A percentile compares a stretch with the other conserved stretches of the same genome.
These are phyloP conservation scores for Phyllotreta striolata DNA, from an alignment of 2,888 invertebrate species.

Conservation along the genomic window DNA sequence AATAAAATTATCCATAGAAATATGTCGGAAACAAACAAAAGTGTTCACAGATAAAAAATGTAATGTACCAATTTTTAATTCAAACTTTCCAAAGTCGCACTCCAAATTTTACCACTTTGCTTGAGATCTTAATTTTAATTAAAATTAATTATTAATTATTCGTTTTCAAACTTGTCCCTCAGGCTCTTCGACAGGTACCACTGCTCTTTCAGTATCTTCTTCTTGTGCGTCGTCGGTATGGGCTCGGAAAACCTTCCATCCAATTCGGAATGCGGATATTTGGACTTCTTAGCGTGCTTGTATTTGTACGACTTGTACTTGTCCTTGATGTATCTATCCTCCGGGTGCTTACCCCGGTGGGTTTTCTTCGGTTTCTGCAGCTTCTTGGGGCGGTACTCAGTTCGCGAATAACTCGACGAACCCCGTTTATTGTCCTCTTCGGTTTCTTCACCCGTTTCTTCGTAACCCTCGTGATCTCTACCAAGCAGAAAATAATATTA, in stretches of 20 bases:
- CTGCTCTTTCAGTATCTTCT: slow-evolving; percentile 51
- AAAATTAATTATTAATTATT: neutral
- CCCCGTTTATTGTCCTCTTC: slow-evolving; percentile 46
- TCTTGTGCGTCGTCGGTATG: slow-evolving; percentile 50
- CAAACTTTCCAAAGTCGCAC: too few species aligned
- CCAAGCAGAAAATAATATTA: slow-evolving; percentile 3
- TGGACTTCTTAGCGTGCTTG: slow-evolving; percentile 38
- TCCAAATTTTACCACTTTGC: too few species aligned
- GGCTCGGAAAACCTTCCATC: slow-evolving; percentile 49
- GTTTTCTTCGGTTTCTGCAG: slow-evolving; percentile 33
- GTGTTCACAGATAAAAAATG: too few species aligned
- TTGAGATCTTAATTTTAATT: too few species aligned
- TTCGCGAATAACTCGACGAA: slow-evolving; percentile 40
- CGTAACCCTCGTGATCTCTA: slow-evolving; percentile 37
- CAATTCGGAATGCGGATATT: slow-evolving; percentile 44
- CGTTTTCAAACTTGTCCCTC: slow-evolving; percentile 22
- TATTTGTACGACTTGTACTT: slow-evolving; percentile 38
- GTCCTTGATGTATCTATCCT: slow-evolving; percentile 32
- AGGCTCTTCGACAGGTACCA: slow-evolving; percentile 49
- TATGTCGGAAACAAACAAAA: too few species aligned
- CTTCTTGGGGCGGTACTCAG: slow-evolving; percentile 37
- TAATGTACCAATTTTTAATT: too few species aligned
- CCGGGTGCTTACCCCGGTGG: slow-evolving; percentile 34
- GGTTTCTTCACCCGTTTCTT: slow-evolving; percentile 42
- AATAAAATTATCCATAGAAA: too few species aligned